These are phyloP conservation scores for Acanthurus lineatus DNA, from an alignment of 2,797 vertebrate species.

Conservation along the genomic window DNA sequence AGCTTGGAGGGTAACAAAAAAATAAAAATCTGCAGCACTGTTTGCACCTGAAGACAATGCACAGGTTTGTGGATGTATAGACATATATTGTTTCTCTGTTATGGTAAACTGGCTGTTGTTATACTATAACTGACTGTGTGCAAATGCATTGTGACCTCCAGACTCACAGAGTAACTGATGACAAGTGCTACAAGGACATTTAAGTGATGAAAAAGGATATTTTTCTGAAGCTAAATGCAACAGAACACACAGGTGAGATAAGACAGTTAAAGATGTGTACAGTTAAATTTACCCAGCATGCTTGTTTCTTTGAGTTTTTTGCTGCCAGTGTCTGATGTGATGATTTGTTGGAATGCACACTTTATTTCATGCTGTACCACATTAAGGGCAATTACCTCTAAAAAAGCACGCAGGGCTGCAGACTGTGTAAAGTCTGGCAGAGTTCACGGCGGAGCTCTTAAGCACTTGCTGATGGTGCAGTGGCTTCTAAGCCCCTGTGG, in stretches of 20 bases:
- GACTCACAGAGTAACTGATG: neutral
- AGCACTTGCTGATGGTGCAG: conserved; percentile 30
- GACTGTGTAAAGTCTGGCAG: neutral
- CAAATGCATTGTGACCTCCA: neutral
- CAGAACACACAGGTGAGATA: no score
- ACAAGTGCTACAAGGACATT: neutral
- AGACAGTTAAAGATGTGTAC: neutral
- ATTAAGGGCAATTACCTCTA: neutral
- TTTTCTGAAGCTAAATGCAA: neutral
- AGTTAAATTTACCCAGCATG: neutral
- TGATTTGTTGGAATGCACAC: neutral
- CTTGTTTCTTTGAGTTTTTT: neutral
- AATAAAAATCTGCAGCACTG: neutral
- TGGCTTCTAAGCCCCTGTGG: conserved; percentile 6
- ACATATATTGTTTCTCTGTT: neutral
- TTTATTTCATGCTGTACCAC: neutral
- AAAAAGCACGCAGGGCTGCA: neutral
- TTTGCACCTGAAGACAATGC: neutral
- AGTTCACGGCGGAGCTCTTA: conserved; percentile 14
- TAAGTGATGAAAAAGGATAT: no score
- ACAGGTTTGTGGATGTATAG: neutral
- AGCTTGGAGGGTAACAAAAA: neutral
- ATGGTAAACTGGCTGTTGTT: no score
- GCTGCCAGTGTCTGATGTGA: neutral
- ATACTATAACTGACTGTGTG: neutral